Evolutionary conservation across 2,113 vertebrate species (phyloP).

Genomic region (Cygnus atratus): DNA sequence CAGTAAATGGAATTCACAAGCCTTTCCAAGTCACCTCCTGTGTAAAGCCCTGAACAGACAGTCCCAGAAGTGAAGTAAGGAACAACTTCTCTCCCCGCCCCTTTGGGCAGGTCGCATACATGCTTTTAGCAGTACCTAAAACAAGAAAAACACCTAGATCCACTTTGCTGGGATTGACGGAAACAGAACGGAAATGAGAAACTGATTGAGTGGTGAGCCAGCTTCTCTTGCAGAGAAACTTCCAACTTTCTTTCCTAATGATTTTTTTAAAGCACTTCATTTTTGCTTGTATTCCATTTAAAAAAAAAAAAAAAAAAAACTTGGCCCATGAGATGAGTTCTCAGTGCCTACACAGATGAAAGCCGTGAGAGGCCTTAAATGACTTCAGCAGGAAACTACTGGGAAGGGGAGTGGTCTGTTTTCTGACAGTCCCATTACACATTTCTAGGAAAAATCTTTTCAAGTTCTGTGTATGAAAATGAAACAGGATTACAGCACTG

Average conservation of each 20-base stretch:
- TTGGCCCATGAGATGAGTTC: background rate
- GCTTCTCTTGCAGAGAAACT: background rate
- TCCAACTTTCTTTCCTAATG: conserved; percentile 12
- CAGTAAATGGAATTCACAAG: conserved; percentile 64
- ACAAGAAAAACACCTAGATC: conserved; percentile 54
- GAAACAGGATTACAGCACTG: conserved; percentile 53
- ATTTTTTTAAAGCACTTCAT: background rate
- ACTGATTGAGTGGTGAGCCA: background rate
- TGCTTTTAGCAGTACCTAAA: conserved; percentile 48
- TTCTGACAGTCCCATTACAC: conserved; percentile 63
- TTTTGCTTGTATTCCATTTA: conserved; percentile 25
- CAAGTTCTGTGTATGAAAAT: conserved; percentile 28
- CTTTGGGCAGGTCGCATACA: conserved; percentile 26
- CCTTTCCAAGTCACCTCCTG: conserved; percentile 65
- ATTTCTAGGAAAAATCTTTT: conserved; percentile 64
- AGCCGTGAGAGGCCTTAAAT: conserved; percentile 62
- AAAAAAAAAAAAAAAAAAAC: conserved; percentile 20
- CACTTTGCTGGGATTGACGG: background rate
- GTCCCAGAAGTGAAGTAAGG: conserved; percentile 55
- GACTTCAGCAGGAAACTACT: conserved; percentile 64
- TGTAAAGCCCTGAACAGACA: conserved; percentile 49
- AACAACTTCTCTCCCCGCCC: conserved; percentile 34
- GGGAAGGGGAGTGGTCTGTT: conserved; percentile 63
- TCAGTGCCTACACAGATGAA: conserved; percentile 55
- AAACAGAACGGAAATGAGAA: conserved; percentile 38